Conservation (phyloP, 1,140 invertebrate species). For the Uloborus diversus region DNA sequence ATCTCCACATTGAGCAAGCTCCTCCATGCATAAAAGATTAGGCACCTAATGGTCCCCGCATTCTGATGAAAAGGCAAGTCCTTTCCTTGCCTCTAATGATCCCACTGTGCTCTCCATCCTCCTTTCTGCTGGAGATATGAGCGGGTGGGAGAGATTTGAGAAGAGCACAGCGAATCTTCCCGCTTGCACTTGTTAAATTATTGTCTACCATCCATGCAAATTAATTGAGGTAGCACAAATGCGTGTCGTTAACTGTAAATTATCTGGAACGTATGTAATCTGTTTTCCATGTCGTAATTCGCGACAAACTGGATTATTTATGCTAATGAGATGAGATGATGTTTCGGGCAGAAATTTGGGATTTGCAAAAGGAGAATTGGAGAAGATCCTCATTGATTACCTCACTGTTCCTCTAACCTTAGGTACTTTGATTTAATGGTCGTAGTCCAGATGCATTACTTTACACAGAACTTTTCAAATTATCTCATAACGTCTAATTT, state of each 20-base stretch:
- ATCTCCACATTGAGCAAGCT: conserved; percentile 45
- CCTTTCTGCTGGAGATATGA: conserved; percentile 31
- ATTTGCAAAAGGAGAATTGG: neutral
- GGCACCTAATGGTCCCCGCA: conserved; percentile 51
- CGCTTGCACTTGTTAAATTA: conserved; percentile 52
- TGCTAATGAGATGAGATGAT: conserved; percentile 49
- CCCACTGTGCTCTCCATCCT: conserved; percentile 45
- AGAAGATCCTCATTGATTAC: neutral
- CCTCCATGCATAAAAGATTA: conserved; percentile 55
- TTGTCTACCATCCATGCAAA: conserved; percentile 47
- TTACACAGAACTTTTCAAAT: too few relatives aligned
- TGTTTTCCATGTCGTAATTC: conserved; percentile 55
- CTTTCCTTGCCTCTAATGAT: conserved; percentile 50
- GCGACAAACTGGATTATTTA: conserved; percentile 56
- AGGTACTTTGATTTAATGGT: too few relatives aligned
- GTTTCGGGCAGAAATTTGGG: neutral
- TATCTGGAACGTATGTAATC: conserved; percentile 55
- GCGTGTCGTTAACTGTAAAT: conserved; percentile 56
- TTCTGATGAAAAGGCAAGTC: conserved; percentile 49
- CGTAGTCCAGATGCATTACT: too few relatives aligned
- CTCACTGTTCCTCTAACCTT: too few relatives aligned
- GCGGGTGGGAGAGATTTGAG: neutral
- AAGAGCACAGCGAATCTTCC: conserved; percentile 13
- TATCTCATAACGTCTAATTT: too few relatives aligned
- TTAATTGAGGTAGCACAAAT: conserved; percentile 56